Conservation (phyloP, 2,113 vertebrate species). For the Pitta sordida region DNA sequence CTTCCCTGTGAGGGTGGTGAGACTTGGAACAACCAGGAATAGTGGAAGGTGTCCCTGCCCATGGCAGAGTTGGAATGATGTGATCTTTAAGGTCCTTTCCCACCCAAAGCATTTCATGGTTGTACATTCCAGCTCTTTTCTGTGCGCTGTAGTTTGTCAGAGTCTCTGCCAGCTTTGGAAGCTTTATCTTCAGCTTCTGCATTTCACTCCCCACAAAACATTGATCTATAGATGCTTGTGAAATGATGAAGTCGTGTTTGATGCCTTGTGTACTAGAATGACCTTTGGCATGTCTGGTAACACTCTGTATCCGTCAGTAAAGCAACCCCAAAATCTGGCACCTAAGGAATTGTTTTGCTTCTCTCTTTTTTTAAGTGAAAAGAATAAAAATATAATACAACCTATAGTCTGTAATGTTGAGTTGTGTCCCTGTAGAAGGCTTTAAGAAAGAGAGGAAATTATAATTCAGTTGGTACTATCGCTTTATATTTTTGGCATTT, state of each 20-base stretch:
- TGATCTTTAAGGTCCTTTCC: background rate
- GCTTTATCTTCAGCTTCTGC: background rate
- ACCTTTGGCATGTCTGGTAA: background rate
- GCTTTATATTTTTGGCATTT: background rate
- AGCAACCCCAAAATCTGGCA: background rate
- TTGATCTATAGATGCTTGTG: background rate
- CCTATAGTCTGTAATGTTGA: background rate
- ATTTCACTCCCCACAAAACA: background rate
- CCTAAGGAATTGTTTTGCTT: background rate
- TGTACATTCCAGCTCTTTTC: background rate
- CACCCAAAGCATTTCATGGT: background rate
- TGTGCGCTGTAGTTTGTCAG: background rate
- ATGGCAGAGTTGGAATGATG: background rate
- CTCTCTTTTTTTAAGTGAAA: background rate
- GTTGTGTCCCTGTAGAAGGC: background rate
- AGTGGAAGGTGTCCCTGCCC: background rate
- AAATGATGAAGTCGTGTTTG: background rate
- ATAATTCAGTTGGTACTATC: background rate
- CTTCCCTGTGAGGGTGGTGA: accelerated
- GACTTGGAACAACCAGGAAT: accelerated
- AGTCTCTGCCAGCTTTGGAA: background rate
- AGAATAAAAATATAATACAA: background rate
- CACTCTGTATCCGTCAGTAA: background rate
- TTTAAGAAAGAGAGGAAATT: background rate
- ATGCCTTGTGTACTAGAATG: no score